Base-by-base conservation (phyloP, 2,797 vertebrate species). In the Champsocephalus esox region DNA sequence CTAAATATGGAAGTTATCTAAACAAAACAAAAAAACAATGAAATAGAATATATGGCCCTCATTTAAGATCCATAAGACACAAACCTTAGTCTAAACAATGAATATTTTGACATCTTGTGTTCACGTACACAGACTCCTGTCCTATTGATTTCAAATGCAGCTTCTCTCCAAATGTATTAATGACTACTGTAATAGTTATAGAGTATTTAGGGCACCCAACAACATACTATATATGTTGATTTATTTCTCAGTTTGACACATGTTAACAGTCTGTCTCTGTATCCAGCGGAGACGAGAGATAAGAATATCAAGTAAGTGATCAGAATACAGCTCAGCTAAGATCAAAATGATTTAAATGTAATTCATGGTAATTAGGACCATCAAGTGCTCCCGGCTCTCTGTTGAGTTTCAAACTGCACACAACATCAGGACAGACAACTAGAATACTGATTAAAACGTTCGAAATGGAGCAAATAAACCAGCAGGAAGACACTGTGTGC, bases 321-420 rank as follows among this genome's bases (percentile, higher is more conserved):
- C 28, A 62, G 49, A 28, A 54, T 16, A 48, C 69, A 71, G 55
- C 61, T 57, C 70, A 58, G 62, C 52, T 14, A 44, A 13, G 67
- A 75, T 76, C 55, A 66, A 73, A 80, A 83, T 17, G 54, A 79
- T 67, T 67, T 62, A 67, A 41, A 70, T 66, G 28, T 82, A 75
- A 72, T 84, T 85, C 43, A 80, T 68, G 64, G 75, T 72, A 72
- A 84, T 85, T 60, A 79, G 16, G 51, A 46, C 63, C 16, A 74
- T 82, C 16, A 66, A 46, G 62, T 67, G 61, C 54, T 66, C 12
- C 14, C 7, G 46, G 49, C 74, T 68, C 62, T 63, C 57, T 67
- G 64, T 44, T 58, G 72, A 84, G 70, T 63, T 60, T 62, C 55
- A 72, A 67, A 71, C 62, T 72, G 43, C 65, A 61, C 76, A 51